These are phyloP conservation scores for Fissipunctia ypsillon DNA, from an alignment of 2,888 invertebrate species.

Conservation along the genomic window DNA sequence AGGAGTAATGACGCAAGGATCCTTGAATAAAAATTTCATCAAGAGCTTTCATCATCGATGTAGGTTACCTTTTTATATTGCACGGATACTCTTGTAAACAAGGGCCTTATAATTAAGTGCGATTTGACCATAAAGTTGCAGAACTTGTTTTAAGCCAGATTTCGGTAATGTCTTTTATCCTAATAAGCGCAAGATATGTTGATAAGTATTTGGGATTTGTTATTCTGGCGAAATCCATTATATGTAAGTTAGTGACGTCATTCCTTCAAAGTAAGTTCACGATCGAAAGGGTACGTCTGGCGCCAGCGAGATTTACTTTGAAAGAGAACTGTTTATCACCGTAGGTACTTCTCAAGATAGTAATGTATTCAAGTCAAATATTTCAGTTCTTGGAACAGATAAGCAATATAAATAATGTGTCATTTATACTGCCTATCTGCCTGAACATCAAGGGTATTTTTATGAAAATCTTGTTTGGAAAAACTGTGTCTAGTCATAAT, in stretches of 20 bases:
- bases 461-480: conserved; percentile 7
- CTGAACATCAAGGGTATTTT: neutral
- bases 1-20: neutral
- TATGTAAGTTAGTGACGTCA: conserved; percentile 33
- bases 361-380: conserved; percentile 33
- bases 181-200: conserved; percentile 31
- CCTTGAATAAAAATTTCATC: conserved; percentile 4
- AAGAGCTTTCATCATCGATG: neutral
- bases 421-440: too few species aligned
- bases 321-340: conserved; percentile 52
- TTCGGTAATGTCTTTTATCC: conserved; percentile 14
- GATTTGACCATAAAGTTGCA: conserved; percentile 6
- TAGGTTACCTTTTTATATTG: neutral
- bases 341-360: conserved; percentile 14
- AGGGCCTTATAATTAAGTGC: conserved; percentile 6
- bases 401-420: conserved; percentile 34
- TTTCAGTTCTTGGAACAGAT: conserved; percentile 26
- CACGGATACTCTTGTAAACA: neutral
- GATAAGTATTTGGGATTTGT: conserved; percentile 37
- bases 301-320: conserved; percentile 49
- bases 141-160: conserved; percentile 18
- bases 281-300: conserved; percentile 46
- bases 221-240: conserved; percentile 34
- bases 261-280: conserved; percentile 39
- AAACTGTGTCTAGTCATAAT: neutral